Conservation (phyloP, 2,888 invertebrate genomes). For the Cyaniris semiargus region DNA sequence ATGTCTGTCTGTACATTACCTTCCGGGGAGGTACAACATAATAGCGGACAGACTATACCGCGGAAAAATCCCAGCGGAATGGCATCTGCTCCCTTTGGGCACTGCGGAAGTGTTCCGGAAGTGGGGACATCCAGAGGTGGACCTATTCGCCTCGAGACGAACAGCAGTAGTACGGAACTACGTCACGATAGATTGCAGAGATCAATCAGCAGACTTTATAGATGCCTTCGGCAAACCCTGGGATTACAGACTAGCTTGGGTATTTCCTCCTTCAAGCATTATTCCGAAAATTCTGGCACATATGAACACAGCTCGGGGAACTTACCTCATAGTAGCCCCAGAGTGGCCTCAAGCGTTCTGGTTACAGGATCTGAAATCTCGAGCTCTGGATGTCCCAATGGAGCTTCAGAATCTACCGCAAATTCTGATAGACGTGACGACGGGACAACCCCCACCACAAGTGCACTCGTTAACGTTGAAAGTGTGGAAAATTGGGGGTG, state of each 20-base stretch:
- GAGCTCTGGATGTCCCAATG: slow-evolving; percentile 38
- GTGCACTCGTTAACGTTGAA: slow-evolving; percentile 28
- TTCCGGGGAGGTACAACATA: no score
- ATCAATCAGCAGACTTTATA: slow-evolving; percentile 33
- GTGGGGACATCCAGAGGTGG: slow-evolving; percentile 36
- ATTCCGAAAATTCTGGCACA: slow-evolving; percentile 43
- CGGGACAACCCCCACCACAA: slow-evolving; percentile 33
- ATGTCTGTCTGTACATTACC: no score
- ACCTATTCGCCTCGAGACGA: slow-evolving; percentile 35
- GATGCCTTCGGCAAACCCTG: slow-evolving; percentile 42
- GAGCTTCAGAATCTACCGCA: slow-evolving; percentile 20
- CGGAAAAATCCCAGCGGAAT: no score
- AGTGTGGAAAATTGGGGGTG: slow-evolving; percentile 37
- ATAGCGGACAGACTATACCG: no score
- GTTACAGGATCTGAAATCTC: slow-evolving; percentile 39
- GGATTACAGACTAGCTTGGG: slow-evolving; percentile 40
- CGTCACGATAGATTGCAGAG: slow-evolving; percentile 35
- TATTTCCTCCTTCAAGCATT: slow-evolving; percentile 44
- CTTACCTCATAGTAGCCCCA: slow-evolving; percentile 40
- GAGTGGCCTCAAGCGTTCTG: slow-evolving; percentile 41
- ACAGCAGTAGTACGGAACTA: slow-evolving; percentile 38
- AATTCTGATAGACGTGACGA: slow-evolving; percentile 31
- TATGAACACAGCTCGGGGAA: slow-evolving; percentile 39
- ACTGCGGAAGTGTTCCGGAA: no score
- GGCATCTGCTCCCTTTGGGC: no score